phyloP scores from a whole-genome alignment of 2,113 vertebrate genomes.

The Seriola aureovittata region DNA sequence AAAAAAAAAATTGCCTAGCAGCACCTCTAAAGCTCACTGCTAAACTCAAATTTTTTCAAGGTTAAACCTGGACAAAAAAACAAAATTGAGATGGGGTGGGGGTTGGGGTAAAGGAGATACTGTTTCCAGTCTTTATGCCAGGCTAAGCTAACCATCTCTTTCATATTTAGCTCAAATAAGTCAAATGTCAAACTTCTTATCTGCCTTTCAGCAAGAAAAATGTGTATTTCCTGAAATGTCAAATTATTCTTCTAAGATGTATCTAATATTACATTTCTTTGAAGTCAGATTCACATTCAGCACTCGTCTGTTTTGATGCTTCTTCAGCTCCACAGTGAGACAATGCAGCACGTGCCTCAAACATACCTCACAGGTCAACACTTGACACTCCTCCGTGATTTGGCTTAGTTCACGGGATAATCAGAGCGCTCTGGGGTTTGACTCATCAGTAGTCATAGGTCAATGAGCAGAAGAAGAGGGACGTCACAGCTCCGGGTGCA shows the following conservation, averaged over 20 bases:
- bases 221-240: not conserved
- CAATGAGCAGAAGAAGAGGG: conserved; percentile 47
- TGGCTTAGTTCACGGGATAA: conserved; percentile 46
- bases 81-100: no score
- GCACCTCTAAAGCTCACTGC: no score
- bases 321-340: not conserved
- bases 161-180: not conserved
- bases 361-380: conserved; percentile 40
- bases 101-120: no score
- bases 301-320: conserved; percentile 16
- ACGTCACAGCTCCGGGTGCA: conserved; percentile 48
- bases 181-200: not conserved
- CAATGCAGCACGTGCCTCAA: not conserved
- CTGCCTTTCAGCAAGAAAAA: not conserved
- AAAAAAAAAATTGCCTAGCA: not conserved
- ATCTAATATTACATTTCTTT: not conserved
- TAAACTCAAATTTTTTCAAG: no score
- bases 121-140: not conserved
- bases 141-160: not conserved
- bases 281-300: not conserved
- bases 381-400: conserved; percentile 39
- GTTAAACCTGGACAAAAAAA: no score
- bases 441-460: conserved; percentile 25
- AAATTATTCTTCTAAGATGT: not conserved
- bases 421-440: conserved; percentile 34